phyloP scores from a whole-genome alignment of 2,113 vertebrate species.

The Corythaeola cristata region DNA sequence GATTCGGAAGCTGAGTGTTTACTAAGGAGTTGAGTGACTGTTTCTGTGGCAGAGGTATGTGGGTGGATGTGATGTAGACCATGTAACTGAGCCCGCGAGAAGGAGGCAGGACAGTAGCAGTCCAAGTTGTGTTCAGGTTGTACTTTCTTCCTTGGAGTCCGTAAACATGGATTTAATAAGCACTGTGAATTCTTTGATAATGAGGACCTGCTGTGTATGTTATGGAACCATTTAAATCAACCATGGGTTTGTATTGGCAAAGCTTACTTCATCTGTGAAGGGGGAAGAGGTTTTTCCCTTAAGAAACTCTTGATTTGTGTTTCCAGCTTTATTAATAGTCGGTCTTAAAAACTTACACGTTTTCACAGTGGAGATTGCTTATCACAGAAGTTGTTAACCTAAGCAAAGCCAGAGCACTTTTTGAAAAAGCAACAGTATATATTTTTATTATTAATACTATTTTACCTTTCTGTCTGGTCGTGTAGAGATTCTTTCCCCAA shows the following conservation, averaged over 20 bases:
- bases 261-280: neutral
- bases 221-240: neutral
- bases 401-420: neutral
- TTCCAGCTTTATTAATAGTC: neutral
- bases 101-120: neutral
- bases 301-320: neutral
- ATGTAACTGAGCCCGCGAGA: neutral
- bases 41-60: neutral
- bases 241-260: neutral
- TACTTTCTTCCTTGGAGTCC: neutral
- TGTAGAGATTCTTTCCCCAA: neutral
- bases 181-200: neutral
- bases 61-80: neutral
- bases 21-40: accelerated
- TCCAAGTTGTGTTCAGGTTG: neutral
- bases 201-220: neutral
- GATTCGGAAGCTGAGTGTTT: neutral
- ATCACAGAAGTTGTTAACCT: neutral
- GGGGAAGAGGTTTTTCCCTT: neutral
- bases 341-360: accelerated
- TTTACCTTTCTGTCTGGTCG: neutral
- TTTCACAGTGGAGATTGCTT: neutral
- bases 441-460: neutral
- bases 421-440: neutral
- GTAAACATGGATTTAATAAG: neutral